These are phyloP conservation scores for Nyctalus aviator DNA, from an alignment of 2,797 vertebrate genomes.

Conservation along the genomic window DNA sequence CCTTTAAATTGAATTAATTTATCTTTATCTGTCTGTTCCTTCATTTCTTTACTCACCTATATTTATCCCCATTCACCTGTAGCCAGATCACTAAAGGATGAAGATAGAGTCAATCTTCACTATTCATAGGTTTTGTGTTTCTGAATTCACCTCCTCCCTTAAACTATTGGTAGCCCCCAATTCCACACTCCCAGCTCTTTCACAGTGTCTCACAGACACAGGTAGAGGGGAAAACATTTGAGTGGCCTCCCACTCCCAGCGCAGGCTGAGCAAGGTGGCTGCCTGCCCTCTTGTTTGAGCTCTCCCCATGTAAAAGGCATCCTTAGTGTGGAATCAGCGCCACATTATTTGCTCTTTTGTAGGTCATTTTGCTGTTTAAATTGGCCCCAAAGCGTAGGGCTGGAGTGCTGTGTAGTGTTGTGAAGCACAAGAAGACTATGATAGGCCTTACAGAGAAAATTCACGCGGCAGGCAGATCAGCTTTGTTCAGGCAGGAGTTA, in stretches of 20 bases:
- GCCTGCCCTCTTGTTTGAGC: not conserved
- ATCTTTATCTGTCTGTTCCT: not conserved
- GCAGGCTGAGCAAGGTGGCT: not conserved
- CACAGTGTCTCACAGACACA: not conserved
- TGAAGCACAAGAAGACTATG: not conserved
- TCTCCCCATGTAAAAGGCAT: not conserved
- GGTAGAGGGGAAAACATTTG: not conserved
- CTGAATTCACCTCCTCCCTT: not conserved
- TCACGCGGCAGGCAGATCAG: too few relatives aligned
- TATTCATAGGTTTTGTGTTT: not conserved
- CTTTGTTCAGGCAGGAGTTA: not conserved
- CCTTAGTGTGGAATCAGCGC: not conserved
- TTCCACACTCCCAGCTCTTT: not conserved
- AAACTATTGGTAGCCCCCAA: not conserved
- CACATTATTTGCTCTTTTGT: not conserved
- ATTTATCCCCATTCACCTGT: not conserved
- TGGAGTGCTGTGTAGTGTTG: not conserved
- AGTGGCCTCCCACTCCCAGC: not conserved
- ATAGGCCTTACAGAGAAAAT: not conserved
- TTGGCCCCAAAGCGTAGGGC: too few relatives aligned
- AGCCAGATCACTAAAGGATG: not conserved
- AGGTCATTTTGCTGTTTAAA: not conserved
- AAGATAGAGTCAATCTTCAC: not conserved
- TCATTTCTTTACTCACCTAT: not conserved
- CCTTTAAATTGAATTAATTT: slow-evolving; percentile 16